Base-by-base conservation (phyloP, 2,888 invertebrate genomes). In the Pandemis heparana region DNA sequence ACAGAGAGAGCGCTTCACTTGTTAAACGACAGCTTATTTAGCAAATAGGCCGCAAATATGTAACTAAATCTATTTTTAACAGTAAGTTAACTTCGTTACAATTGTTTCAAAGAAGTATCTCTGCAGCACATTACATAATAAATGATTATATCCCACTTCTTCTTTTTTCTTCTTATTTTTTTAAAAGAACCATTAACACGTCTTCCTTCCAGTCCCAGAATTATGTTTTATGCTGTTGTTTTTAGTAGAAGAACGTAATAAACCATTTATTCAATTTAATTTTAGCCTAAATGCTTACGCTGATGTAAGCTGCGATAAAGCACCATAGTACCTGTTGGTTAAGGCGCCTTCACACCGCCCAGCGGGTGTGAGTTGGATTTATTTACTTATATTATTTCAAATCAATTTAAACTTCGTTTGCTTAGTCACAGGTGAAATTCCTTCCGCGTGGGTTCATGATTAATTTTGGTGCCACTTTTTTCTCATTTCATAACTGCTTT, bases 271-370 rank as follows among this genome's bases (percentile, higher is more conserved):
- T 48, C 48, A n/a, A 5, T 46, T 46, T 41, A 41, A 14, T 48
- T n/a, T 53, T 16, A 18, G 18, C 53, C 2, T 6, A n/a, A 66
- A 23, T 62, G 67, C 5, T 32, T 41, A 9, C 16, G 60, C 38
- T 61, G 60, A 9, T 51, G 14, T 74, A 74, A 65, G 60, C 64
- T 74, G 64, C 61, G 60, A 12, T 10, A 51, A 14, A n/a, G n/a
- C 64, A 43, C 32, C 74, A 65, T 61, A 23, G 74, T 74, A 70
- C 74, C 74, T 74, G 74, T 70, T 65, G 65, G 64, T 43, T 70
- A 74, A 69, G 74, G 65, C 60, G 43, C 64, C 41, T 70, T 65
- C 60, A 70, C 70, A 74, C 74, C 64, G 41, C 65, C 18, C 68
- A 59, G 63, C 63, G 63, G 56, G 73, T 73, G 48, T 48, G 63